Conservation (phyloP, 2,113 vertebrate genomes). For the Etheostoma spectabile region DNA sequence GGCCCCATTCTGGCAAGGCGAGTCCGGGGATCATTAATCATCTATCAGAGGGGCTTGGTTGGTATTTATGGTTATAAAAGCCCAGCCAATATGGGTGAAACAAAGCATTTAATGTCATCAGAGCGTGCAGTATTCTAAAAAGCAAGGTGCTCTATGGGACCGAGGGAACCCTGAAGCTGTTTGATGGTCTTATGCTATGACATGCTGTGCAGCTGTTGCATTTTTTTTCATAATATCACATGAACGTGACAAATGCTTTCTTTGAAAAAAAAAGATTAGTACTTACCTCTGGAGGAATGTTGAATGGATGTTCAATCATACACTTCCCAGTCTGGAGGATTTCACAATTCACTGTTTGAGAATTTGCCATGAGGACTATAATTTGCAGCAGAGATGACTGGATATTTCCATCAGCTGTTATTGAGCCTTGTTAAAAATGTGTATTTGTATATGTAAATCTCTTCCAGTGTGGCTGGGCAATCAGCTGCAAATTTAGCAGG, state of each 20-base stretch:
- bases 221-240: constrained; percentile 16
- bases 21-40: constrained; percentile 63
- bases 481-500: not conserved
- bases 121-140: not conserved
- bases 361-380: constrained; percentile 35
- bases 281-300: constrained; percentile 47
- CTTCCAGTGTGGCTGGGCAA: not conserved
- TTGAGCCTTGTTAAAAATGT: constrained; percentile 22
- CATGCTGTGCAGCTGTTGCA: constrained; percentile 20
- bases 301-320: constrained; percentile 72
- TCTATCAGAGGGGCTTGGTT: constrained; percentile 65
- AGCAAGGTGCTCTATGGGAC: not conserved
- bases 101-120: constrained; percentile 35
- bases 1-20: constrained; percentile 62
- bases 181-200: constrained; percentile 9
- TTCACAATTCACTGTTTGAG: constrained; percentile 48
- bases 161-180: constrained; percentile 19
- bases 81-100: constrained; percentile 28
- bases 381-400: constrained; percentile 41
- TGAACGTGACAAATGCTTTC: constrained; percentile 27
- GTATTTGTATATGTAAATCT: not conserved
- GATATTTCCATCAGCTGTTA: constrained; percentile 38
- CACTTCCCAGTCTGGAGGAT: constrained; percentile 61
- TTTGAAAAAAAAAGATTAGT: constrained; percentile 7
- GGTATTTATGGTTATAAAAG: constrained; percentile 57